These are phyloP conservation scores for Urocynchramus pylzowi DNA, from an alignment of 2,113 vertebrate genomes.

Conservation along the genomic window DNA sequence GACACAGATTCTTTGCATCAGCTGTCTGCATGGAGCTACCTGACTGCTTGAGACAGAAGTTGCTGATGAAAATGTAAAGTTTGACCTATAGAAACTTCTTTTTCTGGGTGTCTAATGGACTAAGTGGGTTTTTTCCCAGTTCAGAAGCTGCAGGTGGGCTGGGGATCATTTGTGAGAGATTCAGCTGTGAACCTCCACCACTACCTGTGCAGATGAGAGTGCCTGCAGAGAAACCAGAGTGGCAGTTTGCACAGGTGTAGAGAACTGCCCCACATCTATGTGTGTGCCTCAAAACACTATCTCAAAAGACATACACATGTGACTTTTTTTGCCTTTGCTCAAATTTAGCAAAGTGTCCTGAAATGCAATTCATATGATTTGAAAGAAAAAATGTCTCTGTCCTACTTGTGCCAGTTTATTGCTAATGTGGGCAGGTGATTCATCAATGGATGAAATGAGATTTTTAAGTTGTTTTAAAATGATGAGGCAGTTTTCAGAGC, in stretches of 20 bases:
- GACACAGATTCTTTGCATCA: neutral
- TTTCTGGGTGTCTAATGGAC: neutral
- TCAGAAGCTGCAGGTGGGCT: neutral
- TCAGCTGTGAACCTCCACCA: neutral
- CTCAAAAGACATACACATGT: neutral
- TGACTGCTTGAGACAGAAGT: neutral
- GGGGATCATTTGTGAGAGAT: neutral
- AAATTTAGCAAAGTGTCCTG: neutral
- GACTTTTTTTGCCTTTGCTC: neutral
- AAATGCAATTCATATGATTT: neutral
- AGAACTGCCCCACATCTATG: neutral
- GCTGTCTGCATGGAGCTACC: neutral
- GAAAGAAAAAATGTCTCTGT: neutral
- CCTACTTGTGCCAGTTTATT: conserved; percentile 1
- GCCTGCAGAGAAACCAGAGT: neutral
- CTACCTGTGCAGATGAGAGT: neutral
- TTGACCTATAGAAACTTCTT: neutral
- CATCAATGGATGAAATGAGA: conserved; percentile 26
- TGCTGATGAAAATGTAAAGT: neutral
- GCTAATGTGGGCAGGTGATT: conserved; percentile 17
- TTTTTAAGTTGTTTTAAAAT: conserved; percentile 49
- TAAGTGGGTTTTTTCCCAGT: neutral
- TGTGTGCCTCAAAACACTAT: neutral
- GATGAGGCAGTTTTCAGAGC: conserved; percentile 36
- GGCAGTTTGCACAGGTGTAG: neutral